Percentiles rank a stretch among this genome's conserved stretches.
Evolutionary conservation across 2,888 invertebrate species (phyloP).

Genomic region (Hirtodrosophila confusa): DNA sequence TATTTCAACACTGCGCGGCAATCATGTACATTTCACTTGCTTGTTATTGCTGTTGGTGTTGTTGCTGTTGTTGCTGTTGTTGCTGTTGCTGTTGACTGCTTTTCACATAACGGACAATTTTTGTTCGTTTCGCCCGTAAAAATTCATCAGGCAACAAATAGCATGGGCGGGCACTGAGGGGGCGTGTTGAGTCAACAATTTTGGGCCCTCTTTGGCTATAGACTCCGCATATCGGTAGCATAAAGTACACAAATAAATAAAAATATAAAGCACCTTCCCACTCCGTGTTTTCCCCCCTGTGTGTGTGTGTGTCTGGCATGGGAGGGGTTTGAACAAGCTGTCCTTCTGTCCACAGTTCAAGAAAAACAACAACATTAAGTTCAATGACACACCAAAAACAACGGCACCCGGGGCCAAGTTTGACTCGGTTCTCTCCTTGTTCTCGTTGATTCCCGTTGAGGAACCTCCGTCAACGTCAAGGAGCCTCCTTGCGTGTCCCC

Average conservation of each 20-base stretch:
- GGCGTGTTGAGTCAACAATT: conserved; percentile 62
- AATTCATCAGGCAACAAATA: conserved; percentile 50
- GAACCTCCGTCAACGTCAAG: conserved; percentile 72
- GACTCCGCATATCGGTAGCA: conserved; percentile 59
- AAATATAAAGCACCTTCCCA: conserved; percentile 46
- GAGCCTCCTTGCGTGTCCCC: conserved; percentile 1
- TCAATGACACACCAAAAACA: conserved; percentile 69
- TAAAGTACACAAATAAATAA: conserved; percentile 74
- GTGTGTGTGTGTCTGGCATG: background rate
- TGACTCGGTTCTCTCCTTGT: conserved; percentile 5
- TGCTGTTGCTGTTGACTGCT: conserved; percentile 8
- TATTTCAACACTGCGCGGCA: conserved; percentile 50
- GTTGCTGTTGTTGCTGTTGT: conserved; percentile 4
- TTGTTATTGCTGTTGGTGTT: conserved; percentile 14
- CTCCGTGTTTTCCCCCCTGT: background rate
- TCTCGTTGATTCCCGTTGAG: conserved; percentile 25
- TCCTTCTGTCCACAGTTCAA: conserved; percentile 32
- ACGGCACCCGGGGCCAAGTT: conserved; percentile 44
- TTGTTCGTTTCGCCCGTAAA: conserved; percentile 33
- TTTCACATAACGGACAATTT: conserved; percentile 32
- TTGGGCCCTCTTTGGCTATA: conserved; percentile 21
- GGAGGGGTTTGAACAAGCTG: conserved; percentile 8
- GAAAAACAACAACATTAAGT: conserved; percentile 66
- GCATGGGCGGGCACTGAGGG: background rate
- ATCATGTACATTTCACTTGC: conserved; percentile 49